Evolutionary conservation across 1,140 invertebrate species (phyloP), one percentile per base, ranked within the genome.

Genomic region (Heterodera carotae): DNA sequence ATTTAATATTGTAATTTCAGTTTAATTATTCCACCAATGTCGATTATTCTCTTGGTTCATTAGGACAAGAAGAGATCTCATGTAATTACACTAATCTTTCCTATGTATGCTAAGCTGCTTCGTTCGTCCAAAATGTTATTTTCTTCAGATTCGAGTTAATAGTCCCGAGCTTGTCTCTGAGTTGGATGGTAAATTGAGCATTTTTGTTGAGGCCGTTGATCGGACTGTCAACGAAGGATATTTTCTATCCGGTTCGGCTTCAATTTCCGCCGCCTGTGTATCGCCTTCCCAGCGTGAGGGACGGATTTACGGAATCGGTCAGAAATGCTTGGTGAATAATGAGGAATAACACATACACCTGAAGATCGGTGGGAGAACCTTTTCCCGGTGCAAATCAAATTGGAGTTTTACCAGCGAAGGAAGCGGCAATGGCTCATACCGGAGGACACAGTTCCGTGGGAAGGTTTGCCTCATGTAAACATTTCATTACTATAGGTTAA

Each of bases 21-120:
- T 76, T 82, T 56, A 69, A 79, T 48, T 82, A 82, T 53, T 70
- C 39, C 7, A 80, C 81, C 18, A 80, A 82, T 59, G 56, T 59
- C 25, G 84, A 83, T 48, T 83, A 84, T 60, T 72, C 67, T 56
- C 67, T 83, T n/a, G 82, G 82, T 39, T 84, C 78, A 22, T 59
- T 83, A 5, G 82, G 82, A 27, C 29, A 76, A 25, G 69, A 83
- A 71, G 82, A 83, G 62, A 76, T 83, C 53, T 60, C 59, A 10
- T 84, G 83, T 60, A 70, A 83, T 53, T 53, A 83, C 53, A 77
- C 85, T 34, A 81, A 83, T 84, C 78, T 83, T 69, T 81, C 82
- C 62, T 83, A 83, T 62, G 82, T 83, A 68, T 56, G 48, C 22
- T 12, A 43, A 43, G 5, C 22, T n/a, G n/a, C n/a, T 56, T 56